Percentiles rank a stretch among this genome's conserved stretches.
phyloP scores from a whole-genome alignment of 2,113 vertebrate genomes.

The Lucifuga dentata region DNA sequence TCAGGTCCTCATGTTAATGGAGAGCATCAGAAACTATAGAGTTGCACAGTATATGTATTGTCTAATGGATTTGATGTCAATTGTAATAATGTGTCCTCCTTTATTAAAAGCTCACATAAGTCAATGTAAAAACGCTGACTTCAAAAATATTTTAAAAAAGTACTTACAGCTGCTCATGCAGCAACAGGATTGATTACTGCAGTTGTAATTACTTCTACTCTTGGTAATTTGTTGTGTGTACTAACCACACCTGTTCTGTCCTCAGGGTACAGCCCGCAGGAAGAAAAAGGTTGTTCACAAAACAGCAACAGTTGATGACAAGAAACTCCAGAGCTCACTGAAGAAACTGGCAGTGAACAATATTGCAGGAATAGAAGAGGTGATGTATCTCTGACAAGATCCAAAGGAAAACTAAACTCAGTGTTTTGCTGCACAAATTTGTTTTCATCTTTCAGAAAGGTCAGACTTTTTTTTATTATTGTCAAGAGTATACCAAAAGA shows the following conservation, averaged over 20 bases:
- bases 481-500: slow-evolving; percentile 1
- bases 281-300: slow-evolving; percentile 99
- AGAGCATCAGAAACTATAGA: too few species aligned
- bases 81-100: too few species aligned
- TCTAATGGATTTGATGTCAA: too few species aligned
- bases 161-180: not conserved
- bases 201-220: too few species aligned
- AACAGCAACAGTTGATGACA: slow-evolving; percentile 98
- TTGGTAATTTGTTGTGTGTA: not conserved
- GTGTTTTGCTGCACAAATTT: not conserved
- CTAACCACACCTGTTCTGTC: not conserved
- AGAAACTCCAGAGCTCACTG: slow-evolving; percentile 97
- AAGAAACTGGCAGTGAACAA: slow-evolving; percentile 99
- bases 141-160: too few species aligned
- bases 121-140: too few species aligned
- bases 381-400: slow-evolving; percentile 50
- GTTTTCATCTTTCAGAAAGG: not conserved
- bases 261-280: slow-evolving; percentile 95
- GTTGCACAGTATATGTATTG: too few species aligned
- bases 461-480: slow-evolving; percentile 26
- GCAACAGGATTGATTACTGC: too few species aligned
- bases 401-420: not conserved
- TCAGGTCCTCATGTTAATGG: too few species aligned
- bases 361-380: slow-evolving; percentile 99
- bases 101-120: too few species aligned